Base-by-base conservation (phyloP, 2,113 vertebrate genomes). In the Micromys minutus region DNA sequence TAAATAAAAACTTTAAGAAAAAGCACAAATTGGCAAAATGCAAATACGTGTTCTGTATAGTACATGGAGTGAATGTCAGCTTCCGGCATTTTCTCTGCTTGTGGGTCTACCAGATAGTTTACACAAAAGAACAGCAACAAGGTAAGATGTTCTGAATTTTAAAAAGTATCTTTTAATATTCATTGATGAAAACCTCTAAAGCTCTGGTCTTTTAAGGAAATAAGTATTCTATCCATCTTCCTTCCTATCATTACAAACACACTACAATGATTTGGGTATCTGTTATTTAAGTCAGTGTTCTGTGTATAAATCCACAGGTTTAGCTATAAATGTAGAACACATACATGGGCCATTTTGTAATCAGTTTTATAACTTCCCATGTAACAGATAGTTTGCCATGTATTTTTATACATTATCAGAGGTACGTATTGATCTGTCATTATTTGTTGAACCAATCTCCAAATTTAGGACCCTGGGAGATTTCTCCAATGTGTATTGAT, bases 361-460 rank as follows among this genome's bases (percentile, higher is more conserved):
- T 76, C 22, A 86, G 52, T 59, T 92, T 87, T 86, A 87, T 55
- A 59, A 71, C 29, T 55, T 83, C 67, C 65, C 21, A 72, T 24
- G 17, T 3, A 71, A 72, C 75, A 86, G 80, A 47, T 34, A 87
- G 11, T 76, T 89, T 79, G 19, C 83, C 75, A 45, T 74, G 76
- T 65, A 75, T 75, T 90, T 92, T 92, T 90, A 3, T 71, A 55
- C 67, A 15, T 91, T 95, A 79, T 76, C 59, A 83, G 31, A 31
- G 19, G 77, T 84, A 69, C 12, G 71, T 52, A 90, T 57, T 93
- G 69, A 96, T 93, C 84, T 87, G 47, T 86, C 77, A 72, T 87
- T 89, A 89, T 96, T 92, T 90, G 45, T 69, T 42, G 50, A 93
- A 72, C 17, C 47, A 72, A 52, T 87, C 42, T 96, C 52, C 65